Evolutionary conservation across 1,140 invertebrate genomes (phyloP).

Genomic region (Oreohelix idahoensis): DNA sequence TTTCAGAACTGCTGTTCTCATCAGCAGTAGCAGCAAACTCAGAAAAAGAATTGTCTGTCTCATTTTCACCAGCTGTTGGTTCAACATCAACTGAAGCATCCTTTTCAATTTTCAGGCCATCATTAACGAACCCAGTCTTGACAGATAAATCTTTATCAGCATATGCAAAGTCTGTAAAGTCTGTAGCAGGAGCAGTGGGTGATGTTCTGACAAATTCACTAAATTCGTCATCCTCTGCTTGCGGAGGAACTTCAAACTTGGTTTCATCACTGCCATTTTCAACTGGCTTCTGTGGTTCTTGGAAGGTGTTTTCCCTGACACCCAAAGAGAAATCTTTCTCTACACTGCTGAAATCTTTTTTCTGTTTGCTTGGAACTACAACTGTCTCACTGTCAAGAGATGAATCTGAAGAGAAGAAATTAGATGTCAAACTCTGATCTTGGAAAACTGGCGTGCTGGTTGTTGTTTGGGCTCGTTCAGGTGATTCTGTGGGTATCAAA

Average conservation of each 20-base stretch:
- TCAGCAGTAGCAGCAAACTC: neutral
- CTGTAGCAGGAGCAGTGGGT: neutral
- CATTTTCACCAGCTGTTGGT: neutral
- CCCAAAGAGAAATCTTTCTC: neutral
- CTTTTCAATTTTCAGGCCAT: neutral
- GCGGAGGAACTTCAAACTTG: neutral
- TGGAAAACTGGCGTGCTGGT: neutral
- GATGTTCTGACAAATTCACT: slow-evolving; percentile 18
- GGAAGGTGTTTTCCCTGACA: neutral
- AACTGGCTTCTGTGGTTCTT: neutral
- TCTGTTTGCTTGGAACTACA: neutral
- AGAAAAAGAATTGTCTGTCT: slow-evolving; percentile 3
- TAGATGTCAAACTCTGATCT: neutral
- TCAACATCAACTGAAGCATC: neutral
- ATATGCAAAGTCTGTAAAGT: slow-evolving; percentile 17
- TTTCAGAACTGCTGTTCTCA: neutral
- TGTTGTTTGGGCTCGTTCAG: neutral
- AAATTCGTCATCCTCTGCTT: neutral
- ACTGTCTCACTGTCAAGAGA: neutral
- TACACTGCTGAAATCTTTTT: neutral
- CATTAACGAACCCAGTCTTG: neutral
- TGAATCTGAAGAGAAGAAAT: neutral
- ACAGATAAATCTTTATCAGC: neutral
- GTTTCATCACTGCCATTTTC: neutral
- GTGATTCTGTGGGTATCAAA: neutral